A percentile compares a stretch with the other conserved stretches of the same genome.
Evolutionary conservation across 2,797 vertebrate genomes (phyloP).

Genomic region (Peromyscus aztecus): DNA sequence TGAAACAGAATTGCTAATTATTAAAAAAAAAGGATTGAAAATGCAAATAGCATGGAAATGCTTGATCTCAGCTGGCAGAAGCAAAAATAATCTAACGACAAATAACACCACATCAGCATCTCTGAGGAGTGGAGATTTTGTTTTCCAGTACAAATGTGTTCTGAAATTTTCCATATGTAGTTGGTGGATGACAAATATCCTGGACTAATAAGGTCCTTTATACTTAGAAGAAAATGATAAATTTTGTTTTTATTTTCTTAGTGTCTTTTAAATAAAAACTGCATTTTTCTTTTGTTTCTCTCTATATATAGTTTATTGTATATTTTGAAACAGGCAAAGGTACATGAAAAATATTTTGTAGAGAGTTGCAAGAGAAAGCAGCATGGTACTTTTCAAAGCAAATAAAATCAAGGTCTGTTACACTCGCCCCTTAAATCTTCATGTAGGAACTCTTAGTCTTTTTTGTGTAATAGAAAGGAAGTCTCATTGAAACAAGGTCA

Average conservation of each 20-base stretch:
- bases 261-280: constrained; percentile 63
- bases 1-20: constrained; percentile 76
- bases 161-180: constrained; percentile 23
- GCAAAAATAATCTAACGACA: constrained; percentile 71
- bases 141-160: background rate
- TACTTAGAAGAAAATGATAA: constrained; percentile 8
- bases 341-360: background rate
- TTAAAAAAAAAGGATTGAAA: background rate
- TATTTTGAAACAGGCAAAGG: constrained; percentile 26
- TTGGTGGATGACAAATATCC: background rate
- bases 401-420: constrained; percentile 22
- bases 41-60: constrained; percentile 66
- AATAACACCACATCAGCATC: constrained; percentile 35
- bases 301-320: background rate
- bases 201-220: background rate
- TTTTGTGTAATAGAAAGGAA: background rate
- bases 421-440: background rate
- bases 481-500: constrained; percentile 36
- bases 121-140: background rate
- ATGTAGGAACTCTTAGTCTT: background rate
- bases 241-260: constrained; percentile 30
- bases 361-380: background rate
- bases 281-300: background rate
- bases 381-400: background rate
- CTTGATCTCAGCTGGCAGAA: constrained; percentile 50